These are phyloP conservation scores for Pluvianellus socialis DNA, from an alignment of 2,113 vertebrate species.

Conservation along the genomic window DNA sequence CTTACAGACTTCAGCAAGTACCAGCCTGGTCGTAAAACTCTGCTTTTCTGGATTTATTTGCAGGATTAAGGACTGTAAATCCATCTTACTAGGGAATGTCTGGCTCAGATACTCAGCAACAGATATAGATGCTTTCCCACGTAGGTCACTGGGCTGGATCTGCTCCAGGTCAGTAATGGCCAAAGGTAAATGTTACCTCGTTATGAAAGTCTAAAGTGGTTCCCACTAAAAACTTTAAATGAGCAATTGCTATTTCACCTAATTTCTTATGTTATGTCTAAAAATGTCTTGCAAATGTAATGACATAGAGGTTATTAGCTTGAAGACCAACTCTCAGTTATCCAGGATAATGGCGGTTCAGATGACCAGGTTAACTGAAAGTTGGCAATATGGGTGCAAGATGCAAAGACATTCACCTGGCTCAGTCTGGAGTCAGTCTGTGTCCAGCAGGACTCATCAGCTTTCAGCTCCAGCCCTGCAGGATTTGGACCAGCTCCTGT, in stretches of 20 bases:
- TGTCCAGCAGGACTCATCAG: not conserved
- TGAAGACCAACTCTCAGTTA: not conserved
- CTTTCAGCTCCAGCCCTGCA: not conserved
- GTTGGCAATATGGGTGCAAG: accelerated
- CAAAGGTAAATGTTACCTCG: not conserved
- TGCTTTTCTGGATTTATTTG: conserved; percentile 3
- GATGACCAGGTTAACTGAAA: not conserved
- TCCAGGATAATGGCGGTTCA: not conserved
- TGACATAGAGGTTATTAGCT: not conserved
- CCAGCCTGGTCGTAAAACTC: not conserved
- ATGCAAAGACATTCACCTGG: not conserved
- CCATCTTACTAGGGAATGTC: not conserved
- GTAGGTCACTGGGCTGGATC: not conserved
- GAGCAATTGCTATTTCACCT: not conserved
- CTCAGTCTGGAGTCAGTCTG: not conserved
- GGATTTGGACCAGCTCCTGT: not conserved
- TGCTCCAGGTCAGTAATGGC: not conserved
- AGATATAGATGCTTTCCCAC: not conserved
- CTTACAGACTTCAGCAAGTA: not conserved
- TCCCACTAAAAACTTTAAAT: not conserved
- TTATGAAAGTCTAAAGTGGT: not conserved
- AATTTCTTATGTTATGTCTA: not conserved
- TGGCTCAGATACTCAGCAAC: not conserved
- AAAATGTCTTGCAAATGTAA: not conserved
- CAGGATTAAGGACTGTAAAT: conserved; percentile 20